Evolutionary conservation across 2,888 invertebrate genomes (phyloP), one percentile per base, ranked within the genome.

Genomic region (Esperia sulphurella): DNA sequence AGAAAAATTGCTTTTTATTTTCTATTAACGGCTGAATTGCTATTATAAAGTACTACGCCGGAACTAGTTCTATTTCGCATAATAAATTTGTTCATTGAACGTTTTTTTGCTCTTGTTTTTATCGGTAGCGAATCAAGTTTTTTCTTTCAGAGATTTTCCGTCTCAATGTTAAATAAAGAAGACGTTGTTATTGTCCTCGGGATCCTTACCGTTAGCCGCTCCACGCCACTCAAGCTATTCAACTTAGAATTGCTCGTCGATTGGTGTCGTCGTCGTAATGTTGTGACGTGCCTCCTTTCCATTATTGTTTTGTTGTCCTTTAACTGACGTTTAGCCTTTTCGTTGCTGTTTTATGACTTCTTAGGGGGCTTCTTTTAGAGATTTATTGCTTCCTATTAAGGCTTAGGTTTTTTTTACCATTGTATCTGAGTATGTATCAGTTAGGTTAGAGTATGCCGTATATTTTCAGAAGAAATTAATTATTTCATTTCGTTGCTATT

Each of bases 131-230:
- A 21, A 41, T 45, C 43, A 37, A 50, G 29, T 28, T n/a, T 46
- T 46, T 43, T 42, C 43, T 43, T 46, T 43, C 33, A 29, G 21
- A 30, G 29, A 8, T 43, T 28, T 44, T 28, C 39, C 35, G 33
- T 48, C 43, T 40, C 33, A 28, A 28, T 43, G 40, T 47, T 35
- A 35, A 14, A 44, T 46, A 37, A 39, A 45, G 30, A 45, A 41
- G 49, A 47, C 45, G 45, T 51, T n/a, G n/a, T n/a, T 45, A 51
- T 51, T 51, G 45, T 51, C 45, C 41, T 35, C 38, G 30, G 41
- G 41, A 8, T 14, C 43, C 43, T 45, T 38, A 43, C 48, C 48
- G 45, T 48, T 51, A 48, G 37, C 35, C 35, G 42, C 44, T 41
- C 37, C 28, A 42, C 39, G 29, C 41, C 37, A 31, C 49, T 41